phyloP scores from a whole-genome alignment of 2,888 invertebrate species.

The Xestia sexstrigata region DNA sequence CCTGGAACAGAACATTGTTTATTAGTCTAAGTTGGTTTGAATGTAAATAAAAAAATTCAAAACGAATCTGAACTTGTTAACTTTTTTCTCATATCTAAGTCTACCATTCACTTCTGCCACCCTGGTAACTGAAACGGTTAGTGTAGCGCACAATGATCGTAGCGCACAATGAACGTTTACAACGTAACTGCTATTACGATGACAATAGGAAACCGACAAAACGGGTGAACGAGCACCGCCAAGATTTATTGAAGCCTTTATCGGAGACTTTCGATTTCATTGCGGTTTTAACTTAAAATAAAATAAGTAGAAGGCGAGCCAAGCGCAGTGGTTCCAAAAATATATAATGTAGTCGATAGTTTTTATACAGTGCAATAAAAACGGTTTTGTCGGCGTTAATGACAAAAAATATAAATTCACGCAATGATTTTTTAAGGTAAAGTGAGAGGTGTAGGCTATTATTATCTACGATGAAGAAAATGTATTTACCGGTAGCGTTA shows the following conservation, averaged over 20 bases:
- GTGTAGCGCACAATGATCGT: slow-evolving; percentile 47
- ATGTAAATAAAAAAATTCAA: background rate
- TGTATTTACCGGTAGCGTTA: background rate
- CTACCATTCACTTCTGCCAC: slow-evolving; percentile 27
- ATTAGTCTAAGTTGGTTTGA: background rate
- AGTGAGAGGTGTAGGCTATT: slow-evolving; percentile 35
- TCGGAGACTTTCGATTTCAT: slow-evolving; percentile 21
- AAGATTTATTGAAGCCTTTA: slow-evolving; percentile 7
- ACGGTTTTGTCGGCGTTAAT: slow-evolving; percentile 13
- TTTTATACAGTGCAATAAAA: background rate
- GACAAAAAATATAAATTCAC: slow-evolving; percentile 22
- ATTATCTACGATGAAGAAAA: slow-evolving; percentile 28
- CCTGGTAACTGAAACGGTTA: slow-evolving; percentile 34
- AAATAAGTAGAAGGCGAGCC: background rate
- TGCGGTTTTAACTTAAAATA: slow-evolving; percentile 7
- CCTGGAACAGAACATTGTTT: background rate
- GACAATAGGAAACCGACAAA: slow-evolving; percentile 55
- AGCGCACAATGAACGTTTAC: slow-evolving; percentile 50
- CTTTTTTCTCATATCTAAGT: background rate
- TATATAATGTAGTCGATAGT: background rate
- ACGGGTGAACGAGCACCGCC: slow-evolving; percentile 41
- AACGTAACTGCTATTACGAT: slow-evolving; percentile 38
- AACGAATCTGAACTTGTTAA: background rate
- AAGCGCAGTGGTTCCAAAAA: slow-evolving; percentile 12
- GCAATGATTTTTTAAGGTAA: slow-evolving; percentile 30